These are phyloP conservation scores for Ecliptopera silaceata DNA, from an alignment of 2,888 invertebrate species.

Conservation along the genomic window DNA sequence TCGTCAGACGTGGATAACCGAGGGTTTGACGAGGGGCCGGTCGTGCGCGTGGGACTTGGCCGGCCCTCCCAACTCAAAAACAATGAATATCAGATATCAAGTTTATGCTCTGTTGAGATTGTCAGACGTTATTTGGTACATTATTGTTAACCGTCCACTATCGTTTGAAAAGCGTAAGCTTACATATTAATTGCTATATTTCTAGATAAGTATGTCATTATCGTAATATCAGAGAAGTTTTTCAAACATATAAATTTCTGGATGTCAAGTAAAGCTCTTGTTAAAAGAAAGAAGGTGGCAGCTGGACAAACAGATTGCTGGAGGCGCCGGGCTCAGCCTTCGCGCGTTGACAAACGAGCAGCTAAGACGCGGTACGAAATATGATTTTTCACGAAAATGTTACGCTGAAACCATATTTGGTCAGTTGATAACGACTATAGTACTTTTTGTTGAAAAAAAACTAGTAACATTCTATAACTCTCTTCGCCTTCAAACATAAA, in stretches of 20 bases:
- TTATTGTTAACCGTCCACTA: neutral
- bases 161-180: neutral
- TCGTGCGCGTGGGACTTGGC: conserved; percentile 29
- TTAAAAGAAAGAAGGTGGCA: conserved; percentile 73
- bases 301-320: conserved; percentile 76
- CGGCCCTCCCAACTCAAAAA: conserved; percentile 32
- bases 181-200: neutral
- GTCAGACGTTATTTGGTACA: conserved; percentile 8
- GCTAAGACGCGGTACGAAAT: conserved; percentile 51
- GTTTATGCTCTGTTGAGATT: conserved; percentile 13
- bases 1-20: conserved; percentile 48
- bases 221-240: conserved; percentile 57
- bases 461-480: neutral
- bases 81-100: conserved; percentile 32
- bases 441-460: neutral
- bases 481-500: conserved; percentile 14
- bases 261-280: conserved; percentile 72
- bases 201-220: conserved; percentile 3
- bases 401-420: conserved; percentile 38
- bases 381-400: conserved; percentile 52
- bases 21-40: conserved; percentile 58
- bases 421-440: conserved; percentile 3
- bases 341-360: conserved; percentile 63
- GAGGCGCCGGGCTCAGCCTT: conserved; percentile 46
- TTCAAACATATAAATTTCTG: conserved; percentile 65